Conservation (phyloP, 2,113 vertebrate species). For the Nipponia nippon region DNA sequence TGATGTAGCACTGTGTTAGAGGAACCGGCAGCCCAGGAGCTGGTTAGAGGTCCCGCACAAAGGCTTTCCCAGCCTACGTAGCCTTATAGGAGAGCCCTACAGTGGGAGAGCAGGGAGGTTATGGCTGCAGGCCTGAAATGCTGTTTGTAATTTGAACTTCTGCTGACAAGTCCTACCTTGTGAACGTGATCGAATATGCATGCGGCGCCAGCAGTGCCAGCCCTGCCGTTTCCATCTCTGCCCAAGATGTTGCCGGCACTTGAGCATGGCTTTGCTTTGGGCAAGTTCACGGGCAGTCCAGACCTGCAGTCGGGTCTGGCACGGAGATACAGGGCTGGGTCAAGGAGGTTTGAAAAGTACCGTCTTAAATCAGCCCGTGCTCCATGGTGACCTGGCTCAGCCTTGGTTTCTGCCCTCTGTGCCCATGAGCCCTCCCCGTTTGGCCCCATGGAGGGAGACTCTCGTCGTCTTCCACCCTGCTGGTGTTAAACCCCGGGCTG, state of each 20-base stretch:
- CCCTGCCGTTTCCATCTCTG: neutral
- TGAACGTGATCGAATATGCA: accelerated
- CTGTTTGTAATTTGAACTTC: neutral
- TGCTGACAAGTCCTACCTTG: neutral
- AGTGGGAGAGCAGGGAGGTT: neutral
- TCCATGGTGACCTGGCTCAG: neutral
- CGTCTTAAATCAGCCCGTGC: neutral
- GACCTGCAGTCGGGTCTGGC: neutral
- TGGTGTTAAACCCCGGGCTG: neutral
- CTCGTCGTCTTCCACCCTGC: accelerated
- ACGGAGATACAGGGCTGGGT: neutral
- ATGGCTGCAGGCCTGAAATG: neutral
- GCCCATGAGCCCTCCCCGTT: neutral
- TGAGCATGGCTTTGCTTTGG: neutral
- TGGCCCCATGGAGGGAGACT: neutral
- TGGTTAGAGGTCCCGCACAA: neutral
- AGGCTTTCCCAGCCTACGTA: neutral
- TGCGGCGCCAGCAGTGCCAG: neutral
- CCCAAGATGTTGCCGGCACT: neutral
- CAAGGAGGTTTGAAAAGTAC: neutral
- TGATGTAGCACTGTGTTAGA: neutral
- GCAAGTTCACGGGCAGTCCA: neutral
- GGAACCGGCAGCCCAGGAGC: neutral
- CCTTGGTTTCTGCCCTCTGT: neutral
- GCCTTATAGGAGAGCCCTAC: neutral